A percentile compares a stretch with the other conserved stretches of the same genome.
phyloP scores from a whole-genome alignment of 2,797 vertebrate species.

The Semotilus atromaculatus region DNA sequence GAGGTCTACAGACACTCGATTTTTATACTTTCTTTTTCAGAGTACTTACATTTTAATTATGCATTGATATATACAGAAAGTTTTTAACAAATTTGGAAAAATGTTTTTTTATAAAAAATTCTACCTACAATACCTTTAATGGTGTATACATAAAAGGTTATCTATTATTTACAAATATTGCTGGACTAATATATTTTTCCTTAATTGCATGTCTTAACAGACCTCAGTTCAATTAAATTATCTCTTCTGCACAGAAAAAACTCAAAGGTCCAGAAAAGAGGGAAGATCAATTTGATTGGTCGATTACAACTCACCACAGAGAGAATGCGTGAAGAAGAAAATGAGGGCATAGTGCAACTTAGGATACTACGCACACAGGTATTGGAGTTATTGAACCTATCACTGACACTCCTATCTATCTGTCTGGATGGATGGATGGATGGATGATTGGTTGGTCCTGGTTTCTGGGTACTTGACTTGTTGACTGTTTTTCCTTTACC shows the following conservation, averaged over 20 bases:
- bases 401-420: not conserved
- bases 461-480: not conserved
- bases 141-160: not conserved
- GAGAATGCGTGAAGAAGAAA: conserved; percentile 96
- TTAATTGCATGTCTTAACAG: not conserved
- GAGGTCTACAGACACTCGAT: too few relatives aligned
- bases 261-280: conserved; percentile 95
- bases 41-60: too few relatives aligned
- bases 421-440: too few relatives aligned
- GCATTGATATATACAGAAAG: too few relatives aligned
- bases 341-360: conserved; percentile 95
- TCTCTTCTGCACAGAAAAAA: conserved; percentile 85
- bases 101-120: too few relatives aligned
- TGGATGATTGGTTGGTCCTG: too few relatives aligned
- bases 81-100: too few relatives aligned
- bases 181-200: not conserved
- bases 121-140: too few relatives aligned
- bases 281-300: conserved; percentile 97
- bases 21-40: too few relatives aligned
- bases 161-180: not conserved
- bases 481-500: not conserved
- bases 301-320: conserved; percentile 95
- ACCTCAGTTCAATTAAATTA: not conserved
- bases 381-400: conserved; percentile 47
- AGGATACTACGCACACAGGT: conserved; percentile 96